Conservation (phyloP, 2,113 vertebrate species). For the Neoarius graeffei region DNA sequence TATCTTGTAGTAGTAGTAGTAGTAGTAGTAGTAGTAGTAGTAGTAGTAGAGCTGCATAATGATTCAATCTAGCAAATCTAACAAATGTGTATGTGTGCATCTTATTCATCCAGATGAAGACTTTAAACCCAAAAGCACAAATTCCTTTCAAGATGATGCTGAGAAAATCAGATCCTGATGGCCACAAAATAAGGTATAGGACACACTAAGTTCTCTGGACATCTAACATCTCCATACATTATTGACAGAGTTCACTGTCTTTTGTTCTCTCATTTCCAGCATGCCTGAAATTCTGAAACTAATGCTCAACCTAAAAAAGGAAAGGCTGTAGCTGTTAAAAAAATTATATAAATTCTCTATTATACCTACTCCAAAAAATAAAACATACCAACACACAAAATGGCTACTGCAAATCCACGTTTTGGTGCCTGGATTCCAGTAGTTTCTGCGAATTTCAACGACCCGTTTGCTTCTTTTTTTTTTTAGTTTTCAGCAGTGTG, state of each 20-base stretch:
- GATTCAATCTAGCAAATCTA: background rate
- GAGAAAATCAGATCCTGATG: background rate
- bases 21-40: background rate
- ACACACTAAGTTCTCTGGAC: background rate
- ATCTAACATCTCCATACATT: background rate
- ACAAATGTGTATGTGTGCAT: background rate
- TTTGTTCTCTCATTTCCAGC: background rate
- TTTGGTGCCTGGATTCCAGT: conserved; percentile 5
- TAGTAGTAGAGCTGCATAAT: background rate
- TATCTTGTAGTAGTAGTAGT: background rate
- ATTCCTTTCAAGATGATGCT: conserved; percentile 1
- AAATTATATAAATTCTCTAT: background rate
- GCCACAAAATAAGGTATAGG: background rate
- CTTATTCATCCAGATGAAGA: conserved; percentile 32
- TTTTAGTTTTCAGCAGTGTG: background rate
- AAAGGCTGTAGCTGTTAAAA: background rate
- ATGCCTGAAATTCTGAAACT: background rate
- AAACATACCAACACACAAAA: background rate
- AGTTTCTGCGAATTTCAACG: background rate
- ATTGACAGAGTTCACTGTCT: background rate
- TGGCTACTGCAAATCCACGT: background rate
- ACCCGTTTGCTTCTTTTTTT: conserved; percentile 5
- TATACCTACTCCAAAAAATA: background rate
- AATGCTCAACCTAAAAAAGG: background rate
- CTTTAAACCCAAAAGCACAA: conserved; percentile 39